Evolutionary conservation across 2,888 invertebrate genomes (phyloP).

Genomic region (Synergus japonicus): DNA sequence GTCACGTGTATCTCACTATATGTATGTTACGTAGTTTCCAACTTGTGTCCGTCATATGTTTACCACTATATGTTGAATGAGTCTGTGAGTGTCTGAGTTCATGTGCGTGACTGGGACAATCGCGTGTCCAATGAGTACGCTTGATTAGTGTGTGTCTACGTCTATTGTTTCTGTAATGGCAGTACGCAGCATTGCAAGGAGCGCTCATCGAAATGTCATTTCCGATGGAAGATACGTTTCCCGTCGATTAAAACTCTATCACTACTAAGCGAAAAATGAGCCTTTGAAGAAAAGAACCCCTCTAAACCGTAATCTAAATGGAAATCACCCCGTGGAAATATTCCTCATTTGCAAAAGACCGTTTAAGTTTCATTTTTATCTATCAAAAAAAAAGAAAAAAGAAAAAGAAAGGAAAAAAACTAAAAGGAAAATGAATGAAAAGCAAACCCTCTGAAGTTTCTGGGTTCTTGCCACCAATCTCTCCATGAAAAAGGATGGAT

Average conservation of each 20-base stretch:
- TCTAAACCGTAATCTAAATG: neutral
- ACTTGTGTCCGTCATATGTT: constrained; percentile 78
- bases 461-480: neutral
- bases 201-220: constrained; percentile 54
- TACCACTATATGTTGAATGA: constrained; percentile 75
- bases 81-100: constrained; percentile 71
- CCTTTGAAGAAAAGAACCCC: neutral
- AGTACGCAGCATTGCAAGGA: constrained; percentile 71
- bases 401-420: too few relatives aligned
- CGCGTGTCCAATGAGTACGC: constrained; percentile 70
- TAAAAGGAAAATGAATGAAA: constrained; percentile 15
- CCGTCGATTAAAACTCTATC: constrained; percentile 40
- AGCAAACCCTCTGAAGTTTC: constrained; percentile 34
- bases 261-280: constrained; percentile 31
- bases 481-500: neutral
- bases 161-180: constrained; percentile 77
- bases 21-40: constrained; percentile 74
- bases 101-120: constrained; percentile 70
- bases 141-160: constrained; percentile 77
- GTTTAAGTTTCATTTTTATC: constrained; percentile 23
- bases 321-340: constrained; percentile 6
- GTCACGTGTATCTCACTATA: constrained; percentile 44
- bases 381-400: constrained; percentile 23
- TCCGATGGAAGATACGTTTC: constrained; percentile 14
- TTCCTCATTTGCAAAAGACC: constrained; percentile 14